Conservation (phyloP, 2,797 vertebrate genomes). For the Fratercula arctica region DNA sequence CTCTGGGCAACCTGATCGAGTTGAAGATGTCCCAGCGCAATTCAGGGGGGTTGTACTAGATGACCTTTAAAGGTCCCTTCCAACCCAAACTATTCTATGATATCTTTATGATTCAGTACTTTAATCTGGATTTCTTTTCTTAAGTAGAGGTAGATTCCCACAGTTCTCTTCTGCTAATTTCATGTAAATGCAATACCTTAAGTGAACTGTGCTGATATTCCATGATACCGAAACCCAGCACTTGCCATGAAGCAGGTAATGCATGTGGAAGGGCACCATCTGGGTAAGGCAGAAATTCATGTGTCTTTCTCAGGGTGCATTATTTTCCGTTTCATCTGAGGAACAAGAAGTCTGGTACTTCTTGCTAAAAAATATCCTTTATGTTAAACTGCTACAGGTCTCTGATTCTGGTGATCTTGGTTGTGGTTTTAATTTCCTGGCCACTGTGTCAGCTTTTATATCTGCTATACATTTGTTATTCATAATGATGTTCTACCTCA, state of each 20-base stretch:
- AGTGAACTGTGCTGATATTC: not conserved
- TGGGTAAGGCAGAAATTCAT: not conserved
- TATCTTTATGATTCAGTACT: not conserved
- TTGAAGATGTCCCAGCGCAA: not conserved
- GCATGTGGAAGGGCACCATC: accelerated
- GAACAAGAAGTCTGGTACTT: not conserved
- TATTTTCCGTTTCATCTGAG: not conserved
- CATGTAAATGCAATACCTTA: not conserved
- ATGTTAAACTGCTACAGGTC: not conserved
- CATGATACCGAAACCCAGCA: not conserved
- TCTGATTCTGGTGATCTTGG: not conserved
- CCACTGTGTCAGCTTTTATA: not conserved
- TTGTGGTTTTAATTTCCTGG: not conserved
- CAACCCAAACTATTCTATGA: not conserved
- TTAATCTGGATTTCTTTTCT: not conserved
- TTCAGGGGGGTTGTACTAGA: not conserved
- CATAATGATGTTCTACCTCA: not conserved
- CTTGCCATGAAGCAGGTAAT: not conserved
- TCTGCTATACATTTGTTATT: accelerated
- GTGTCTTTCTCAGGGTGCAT: not conserved
- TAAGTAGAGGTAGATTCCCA: not conserved
- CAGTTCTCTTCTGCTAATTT: not conserved
- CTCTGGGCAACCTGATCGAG: not conserved
- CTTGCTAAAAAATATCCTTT: not conserved
- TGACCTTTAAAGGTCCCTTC: not conserved